Base-by-base conservation (phyloP, 1,140 invertebrate genomes). In the Drosophila nebulosa region DNA sequence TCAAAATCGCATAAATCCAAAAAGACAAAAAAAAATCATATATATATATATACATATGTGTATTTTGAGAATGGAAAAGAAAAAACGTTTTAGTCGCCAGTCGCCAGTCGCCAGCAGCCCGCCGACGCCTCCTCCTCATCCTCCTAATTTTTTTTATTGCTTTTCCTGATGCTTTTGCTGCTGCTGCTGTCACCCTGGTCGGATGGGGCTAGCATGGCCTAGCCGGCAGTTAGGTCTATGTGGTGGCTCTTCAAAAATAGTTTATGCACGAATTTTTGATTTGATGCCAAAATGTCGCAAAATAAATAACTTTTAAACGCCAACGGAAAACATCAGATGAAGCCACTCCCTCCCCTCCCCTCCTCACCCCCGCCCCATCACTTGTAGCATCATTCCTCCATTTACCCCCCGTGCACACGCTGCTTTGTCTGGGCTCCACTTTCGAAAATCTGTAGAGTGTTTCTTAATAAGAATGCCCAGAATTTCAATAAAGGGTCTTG, bases 1-100 rank as follows among this genome's bases (percentile, higher is more conserved):
- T 85, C 78, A 85, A 85, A 85, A 85, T 86, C 81, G 68, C 83
- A 85, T 85, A 86, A 85, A 85, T 85, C 81, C 81, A 86, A 86
- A 86, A 80, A 16, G 39, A 76, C 64, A 70, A 85, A 26, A 50
- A 22, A 50, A 26, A 22, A 4, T 24, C 1, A 51, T 1, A 50
- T 5, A 30, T 1, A 32, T 32, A 32, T 32, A 32, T 10, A 32
- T 32, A 32, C 10, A 12, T 3, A 32, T 32, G 3, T 32, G 9
- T 32, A 32, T 32, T 32, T 32, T 3, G 30, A 51, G 80, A 85
- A 85, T 85, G 77, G 76, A 84, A 84, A 79, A 36, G 10, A 75
- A 57, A 74, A 85, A 86, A 80, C 81, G 81, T 70, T 85, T 85
- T 80, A 79, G 80, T 86, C 77, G 73, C 72, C 79, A 67, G 81